phyloP scores from a whole-genome alignment of 2,797 vertebrate genomes.

The Coluber constrictor region DNA sequence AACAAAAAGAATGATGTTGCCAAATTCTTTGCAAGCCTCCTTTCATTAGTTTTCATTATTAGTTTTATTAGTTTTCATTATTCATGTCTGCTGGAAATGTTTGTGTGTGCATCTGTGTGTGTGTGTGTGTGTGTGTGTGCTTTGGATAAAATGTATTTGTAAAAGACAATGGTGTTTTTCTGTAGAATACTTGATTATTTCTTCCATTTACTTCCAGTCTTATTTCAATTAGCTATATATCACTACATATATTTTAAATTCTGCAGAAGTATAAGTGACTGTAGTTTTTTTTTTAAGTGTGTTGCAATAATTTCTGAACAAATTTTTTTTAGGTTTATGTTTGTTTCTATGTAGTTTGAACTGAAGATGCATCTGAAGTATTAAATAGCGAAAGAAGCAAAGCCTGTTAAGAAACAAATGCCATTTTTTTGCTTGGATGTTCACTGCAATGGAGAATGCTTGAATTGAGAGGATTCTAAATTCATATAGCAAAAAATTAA shows the following conservation, averaged over 20 bases:
- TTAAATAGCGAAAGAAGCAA: background rate
- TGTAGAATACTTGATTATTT: conserved; percentile 45
- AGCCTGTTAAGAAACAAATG: background rate
- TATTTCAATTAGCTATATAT: conserved; percentile 52
- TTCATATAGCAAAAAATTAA: background rate
- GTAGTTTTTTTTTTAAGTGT: background rate
- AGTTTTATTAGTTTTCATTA: conserved; percentile 22
- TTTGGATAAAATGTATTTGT: conserved; percentile 52
- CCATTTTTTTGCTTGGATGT: conserved; percentile 1
- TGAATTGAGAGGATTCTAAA: background rate
- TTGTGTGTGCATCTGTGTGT: conserved; percentile 7
- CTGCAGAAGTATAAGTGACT: conserved; percentile 1
- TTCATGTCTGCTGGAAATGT: conserved; percentile 53
- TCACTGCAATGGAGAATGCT: background rate
- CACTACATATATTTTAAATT: conserved; percentile 19
- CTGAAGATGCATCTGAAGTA: conserved; percentile 7
- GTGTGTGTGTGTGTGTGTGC: conserved; percentile 31
- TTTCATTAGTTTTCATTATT: conserved; percentile 21
- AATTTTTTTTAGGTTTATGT: background rate
- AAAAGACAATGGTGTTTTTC: conserved; percentile 52
- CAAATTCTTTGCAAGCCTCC: conserved; percentile 42
- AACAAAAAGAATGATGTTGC: conserved; percentile 28
- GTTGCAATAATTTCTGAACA: conserved; percentile 22
- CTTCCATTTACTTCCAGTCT: conserved; percentile 40
- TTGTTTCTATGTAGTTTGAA: background rate